A percentile compares a stretch with the other conserved stretches of the same genome.
Conservation (phyloP, 2,888 invertebrate species). For the Drosophila suboccidentalis region DNA sequence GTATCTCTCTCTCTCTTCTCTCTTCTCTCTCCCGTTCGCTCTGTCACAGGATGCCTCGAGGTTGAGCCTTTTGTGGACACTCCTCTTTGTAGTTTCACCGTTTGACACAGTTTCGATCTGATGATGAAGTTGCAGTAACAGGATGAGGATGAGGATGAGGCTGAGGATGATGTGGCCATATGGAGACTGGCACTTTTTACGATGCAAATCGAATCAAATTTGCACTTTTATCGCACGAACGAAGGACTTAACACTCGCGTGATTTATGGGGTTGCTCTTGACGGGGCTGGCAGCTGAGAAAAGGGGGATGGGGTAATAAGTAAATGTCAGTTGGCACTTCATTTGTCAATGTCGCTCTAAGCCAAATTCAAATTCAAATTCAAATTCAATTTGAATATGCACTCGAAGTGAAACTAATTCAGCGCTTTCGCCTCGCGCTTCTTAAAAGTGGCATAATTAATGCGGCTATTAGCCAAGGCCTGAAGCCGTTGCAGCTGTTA, state of each 20-base stretch:
- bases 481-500: constrained; percentile 33
- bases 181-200: constrained; percentile 63
- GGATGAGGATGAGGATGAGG: constrained; percentile 31
- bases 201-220: constrained; percentile 78
- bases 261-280: constrained; percentile 59
- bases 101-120: constrained; percentile 60
- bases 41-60: constrained; percentile 3
- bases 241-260: constrained; percentile 68
- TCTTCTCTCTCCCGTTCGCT: neutral
- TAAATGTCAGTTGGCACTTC: constrained; percentile 79
- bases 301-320: constrained; percentile 46
- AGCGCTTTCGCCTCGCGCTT: constrained; percentile 7
- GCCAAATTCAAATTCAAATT: constrained; percentile 60
- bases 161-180: constrained; percentile 20
- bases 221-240: constrained; percentile 77
- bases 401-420: constrained; percentile 32
- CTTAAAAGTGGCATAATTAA: constrained; percentile 75
- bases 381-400: constrained; percentile 73
- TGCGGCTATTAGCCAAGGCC: constrained; percentile 59
- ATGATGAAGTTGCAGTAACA: constrained; percentile 22
- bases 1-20: neutral
- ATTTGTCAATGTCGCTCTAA: constrained; percentile 73
- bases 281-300: neutral
- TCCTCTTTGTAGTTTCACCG: constrained; percentile 66
- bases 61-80: constrained; percentile 45